Conservation (phyloP, 2,113 vertebrate genomes). For the Ardeotis arabs region DNA sequence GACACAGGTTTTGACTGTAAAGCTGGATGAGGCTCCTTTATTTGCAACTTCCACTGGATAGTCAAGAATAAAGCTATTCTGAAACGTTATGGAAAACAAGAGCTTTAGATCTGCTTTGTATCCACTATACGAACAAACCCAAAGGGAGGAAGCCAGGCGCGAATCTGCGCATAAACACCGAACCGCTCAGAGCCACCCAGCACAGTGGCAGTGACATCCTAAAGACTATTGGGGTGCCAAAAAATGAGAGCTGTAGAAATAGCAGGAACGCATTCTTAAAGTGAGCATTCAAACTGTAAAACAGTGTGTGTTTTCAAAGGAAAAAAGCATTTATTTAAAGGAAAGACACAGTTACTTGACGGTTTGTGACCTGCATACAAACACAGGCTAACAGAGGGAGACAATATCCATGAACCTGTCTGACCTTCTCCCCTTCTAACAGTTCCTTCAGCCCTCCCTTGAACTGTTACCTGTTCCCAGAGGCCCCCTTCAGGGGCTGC, state of each 20-base stretch:
- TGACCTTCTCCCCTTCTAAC: not conserved
- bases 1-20: not conserved
- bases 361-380: not conserved
- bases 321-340: not conserved
- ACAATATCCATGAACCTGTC: not conserved
- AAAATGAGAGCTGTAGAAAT: not conserved
- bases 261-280: not conserved
- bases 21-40: not conserved
- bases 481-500: not conserved
- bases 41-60: not conserved
- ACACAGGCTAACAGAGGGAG: fast-evolving
- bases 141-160: not conserved
- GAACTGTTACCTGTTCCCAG: not conserved
- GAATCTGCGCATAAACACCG: not conserved
- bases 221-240: not conserved
- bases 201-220: not conserved
- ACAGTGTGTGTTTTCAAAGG: not conserved
- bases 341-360: not conserved
- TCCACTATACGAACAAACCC: not conserved
- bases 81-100: not conserved
- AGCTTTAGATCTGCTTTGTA: not conserved
- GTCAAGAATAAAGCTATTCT: not conserved
- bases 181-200: not conserved
- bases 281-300: not conserved
- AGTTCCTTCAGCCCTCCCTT: not conserved